These are phyloP conservation scores for Elegia similella DNA, from an alignment of 2,888 invertebrate species.

Conservation along the genomic window DNA sequence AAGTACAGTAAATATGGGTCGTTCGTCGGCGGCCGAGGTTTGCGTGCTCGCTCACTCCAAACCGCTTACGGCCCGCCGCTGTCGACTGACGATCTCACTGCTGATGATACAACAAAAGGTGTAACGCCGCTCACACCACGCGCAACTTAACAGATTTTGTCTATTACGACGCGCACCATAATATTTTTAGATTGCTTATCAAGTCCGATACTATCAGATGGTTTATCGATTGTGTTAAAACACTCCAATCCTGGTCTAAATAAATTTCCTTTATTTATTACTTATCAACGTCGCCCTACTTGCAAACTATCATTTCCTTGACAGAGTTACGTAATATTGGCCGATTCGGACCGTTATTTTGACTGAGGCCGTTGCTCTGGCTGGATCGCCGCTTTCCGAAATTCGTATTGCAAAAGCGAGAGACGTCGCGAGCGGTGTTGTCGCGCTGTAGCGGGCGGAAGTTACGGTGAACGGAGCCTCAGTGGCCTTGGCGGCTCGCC, in stretches of 20 bases:
- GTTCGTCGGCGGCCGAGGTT: slow-evolving; percentile 48
- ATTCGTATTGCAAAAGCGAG: slow-evolving; percentile 60
- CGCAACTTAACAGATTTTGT: slow-evolving; percentile 38
- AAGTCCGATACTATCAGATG: not conserved
- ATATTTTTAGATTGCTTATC: not conserved
- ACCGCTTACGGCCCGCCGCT: slow-evolving; percentile 21
- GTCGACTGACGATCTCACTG: slow-evolving; percentile 31
- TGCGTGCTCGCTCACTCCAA: slow-evolving; percentile 35
- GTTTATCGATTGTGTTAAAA: not conserved
- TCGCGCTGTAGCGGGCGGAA: slow-evolving; percentile 46
- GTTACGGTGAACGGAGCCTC: slow-evolving; percentile 67
- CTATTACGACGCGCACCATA: slow-evolving; percentile 16
- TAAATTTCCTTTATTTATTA: slow-evolving; percentile 18
- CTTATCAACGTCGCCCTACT: slow-evolving; percentile 24
- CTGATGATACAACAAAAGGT: slow-evolving; percentile 45
- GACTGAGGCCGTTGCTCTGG: slow-evolving; percentile 33
- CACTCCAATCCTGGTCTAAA: slow-evolving; percentile 12
- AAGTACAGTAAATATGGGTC: slow-evolving; percentile 58
- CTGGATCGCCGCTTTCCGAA: slow-evolving; percentile 52
- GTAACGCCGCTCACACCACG: slow-evolving; percentile 36
- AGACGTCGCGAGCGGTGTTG: slow-evolving; percentile 40
- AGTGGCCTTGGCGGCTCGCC: slow-evolving; percentile 64
- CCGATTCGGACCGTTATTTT: slow-evolving; percentile 46
- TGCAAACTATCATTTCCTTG: slow-evolving; percentile 35
- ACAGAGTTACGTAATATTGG: slow-evolving; percentile 47